Evolutionary conservation across 2,113 vertebrate genomes (phyloP).

Genomic region (Orthonyx spaldingii): DNA sequence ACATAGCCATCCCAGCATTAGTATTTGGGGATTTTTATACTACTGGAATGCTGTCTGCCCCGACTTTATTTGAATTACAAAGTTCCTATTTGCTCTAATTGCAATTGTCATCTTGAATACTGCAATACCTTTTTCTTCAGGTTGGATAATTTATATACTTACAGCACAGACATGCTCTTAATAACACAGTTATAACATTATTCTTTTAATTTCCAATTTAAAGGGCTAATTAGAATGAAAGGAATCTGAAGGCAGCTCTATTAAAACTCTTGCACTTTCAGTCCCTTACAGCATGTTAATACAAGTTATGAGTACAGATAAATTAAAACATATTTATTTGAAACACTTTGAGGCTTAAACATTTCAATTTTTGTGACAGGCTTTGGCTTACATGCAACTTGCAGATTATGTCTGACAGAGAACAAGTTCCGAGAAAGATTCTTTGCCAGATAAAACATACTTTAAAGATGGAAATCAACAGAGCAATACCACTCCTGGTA

Average conservation of each 20-base stretch:
- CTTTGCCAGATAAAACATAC: constrained; percentile 28
- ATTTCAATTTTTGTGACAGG: neutral
- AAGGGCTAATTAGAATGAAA: neutral
- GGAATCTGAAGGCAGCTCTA: neutral
- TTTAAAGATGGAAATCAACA: constrained; percentile 3
- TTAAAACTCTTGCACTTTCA: neutral
- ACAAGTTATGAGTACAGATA: neutral
- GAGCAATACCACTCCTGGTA: neutral
- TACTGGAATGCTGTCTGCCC: neutral
- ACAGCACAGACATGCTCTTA: neutral
- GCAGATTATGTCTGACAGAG: neutral
- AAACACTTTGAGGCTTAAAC: neutral
- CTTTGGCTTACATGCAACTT: neutral
- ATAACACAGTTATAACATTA: neutral
- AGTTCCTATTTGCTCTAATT: neutral
- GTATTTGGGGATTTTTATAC: neutral
- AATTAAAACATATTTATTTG: neutral
- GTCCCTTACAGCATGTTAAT: rapidly evolving
- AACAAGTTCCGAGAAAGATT: neutral
- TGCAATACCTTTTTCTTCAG: neutral
- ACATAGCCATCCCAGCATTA: rapidly evolving
- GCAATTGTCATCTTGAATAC: neutral
- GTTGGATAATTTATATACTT: neutral
- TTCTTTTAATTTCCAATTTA: neutral
- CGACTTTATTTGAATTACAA: neutral